Evolutionary conservation across 2,113 vertebrate species (phyloP).

Genomic region (Campylomormyrus tamandua): DNA sequence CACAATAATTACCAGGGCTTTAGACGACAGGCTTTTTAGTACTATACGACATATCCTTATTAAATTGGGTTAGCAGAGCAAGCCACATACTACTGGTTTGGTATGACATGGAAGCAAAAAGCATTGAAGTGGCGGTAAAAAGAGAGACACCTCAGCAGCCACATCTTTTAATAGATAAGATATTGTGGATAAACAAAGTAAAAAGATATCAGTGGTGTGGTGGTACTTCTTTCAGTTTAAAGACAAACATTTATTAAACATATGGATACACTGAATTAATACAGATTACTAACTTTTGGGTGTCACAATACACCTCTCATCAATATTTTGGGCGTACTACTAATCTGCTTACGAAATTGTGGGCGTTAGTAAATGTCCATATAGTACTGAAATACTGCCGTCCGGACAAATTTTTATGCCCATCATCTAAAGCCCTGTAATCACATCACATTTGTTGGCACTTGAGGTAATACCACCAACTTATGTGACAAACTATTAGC

Average conservation of each 20-base stretch:
- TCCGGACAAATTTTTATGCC: not conserved
- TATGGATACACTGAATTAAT: not conserved
- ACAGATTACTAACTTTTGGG: not conserved
- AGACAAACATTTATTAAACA: not conserved
- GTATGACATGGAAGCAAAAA: not conserved
- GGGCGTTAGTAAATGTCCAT: not conserved
- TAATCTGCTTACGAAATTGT: not conserved
- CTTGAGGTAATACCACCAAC: not conserved
- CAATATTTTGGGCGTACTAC: not conserved
- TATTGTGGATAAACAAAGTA: not conserved
- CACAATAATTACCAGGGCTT: not conserved
- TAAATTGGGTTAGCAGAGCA: not conserved
- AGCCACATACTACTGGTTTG: not conserved
- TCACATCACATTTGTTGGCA: not conserved
- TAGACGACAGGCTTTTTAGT: not conserved
- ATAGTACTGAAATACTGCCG: not conserved
- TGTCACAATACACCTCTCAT: not conserved
- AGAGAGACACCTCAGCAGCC: not conserved
- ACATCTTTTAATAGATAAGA: not conserved
- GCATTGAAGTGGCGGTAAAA: not conserved
- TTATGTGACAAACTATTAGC: not conserved
- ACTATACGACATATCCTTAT: not conserved
- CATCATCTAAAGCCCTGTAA: not conserved
- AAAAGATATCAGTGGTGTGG: not conserved
- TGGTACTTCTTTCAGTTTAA: not conserved